Evolutionary conservation across 1,140 invertebrate species (phyloP), one percentile per base, ranked within the genome.

Genomic region (Lerema accius): DNA sequence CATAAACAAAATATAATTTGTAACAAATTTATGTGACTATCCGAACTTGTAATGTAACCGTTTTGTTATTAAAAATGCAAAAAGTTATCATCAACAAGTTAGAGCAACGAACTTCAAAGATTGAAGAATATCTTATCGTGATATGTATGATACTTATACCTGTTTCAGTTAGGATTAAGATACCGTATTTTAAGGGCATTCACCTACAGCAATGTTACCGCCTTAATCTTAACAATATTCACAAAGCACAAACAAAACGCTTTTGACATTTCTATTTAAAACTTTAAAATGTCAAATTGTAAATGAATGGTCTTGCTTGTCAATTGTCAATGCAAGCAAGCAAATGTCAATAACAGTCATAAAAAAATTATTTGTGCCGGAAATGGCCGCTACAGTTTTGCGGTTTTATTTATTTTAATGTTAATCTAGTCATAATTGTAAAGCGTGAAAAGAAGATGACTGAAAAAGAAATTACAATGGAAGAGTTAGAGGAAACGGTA

Each of bases 401-500:
- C 3, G 10, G 19, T 11, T 48, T 32, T 55, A 46, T 63, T 48
- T 63, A 56, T 46, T 39, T 49, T 56, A 48, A 28, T 55, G 14
- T 39, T 53, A 23, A 39, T 63, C 32, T 39, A 56, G 32, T 39
- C 17, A 63, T 13, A 61, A 66, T 56, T 64, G 28, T 61, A 19
- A 49, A 66, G 51, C 63, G 42, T 46, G 23, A 35, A 26, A 13
- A 49, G 42, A 78, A 71, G 0, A 86, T 86, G 83, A 80, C 75
- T 71, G 80, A 82, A 46, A 81, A 86, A 66, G 73, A 86, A 14
- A 71, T 86, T 14, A 78, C 83, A 9, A 77, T 86, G 64, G 81
- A 84, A 51, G 81, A 86, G 45, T 65, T 86, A 7, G 83, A 86
- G 17, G 81, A 84, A 62, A 77, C 83, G 56, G 83, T 86, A 56